Evolutionary conservation across 2,797 vertebrate genomes (phyloP), one percentile per base, ranked within the genome.

Genomic region (Acomys russatus): DNA sequence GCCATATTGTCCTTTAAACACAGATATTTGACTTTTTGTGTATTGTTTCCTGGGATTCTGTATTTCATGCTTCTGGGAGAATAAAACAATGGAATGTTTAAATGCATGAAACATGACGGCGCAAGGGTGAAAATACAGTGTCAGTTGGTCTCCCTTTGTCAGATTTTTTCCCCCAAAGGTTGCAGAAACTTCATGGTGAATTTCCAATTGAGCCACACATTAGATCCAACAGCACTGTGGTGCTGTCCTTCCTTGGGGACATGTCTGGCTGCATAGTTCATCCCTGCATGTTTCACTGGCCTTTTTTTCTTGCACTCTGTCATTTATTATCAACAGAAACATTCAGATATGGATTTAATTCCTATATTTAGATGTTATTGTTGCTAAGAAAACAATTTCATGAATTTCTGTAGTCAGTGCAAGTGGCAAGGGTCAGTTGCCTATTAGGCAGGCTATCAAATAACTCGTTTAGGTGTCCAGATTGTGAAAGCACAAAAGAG

Each of bases 1-100:
- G 63, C 77, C 77, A 63, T 49, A 90, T 25, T 90, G 85, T 80
- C 92, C 88, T 93, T 97, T 90, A 95, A 92, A 93, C 78, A 83
- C 83, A 30, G 92, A 88, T 93, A 82, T 91, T 88, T 88, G 44
- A 74, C 79, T 94, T 56, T 97, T 88, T 87, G 23, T 90, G 90
- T 93, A 89, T 92, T 92, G 85, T 95, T 76, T 92, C 35, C 78
- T 59, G 9, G 90, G 77, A 82, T 91, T 93, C 88, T 84, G 70
- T 96, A 96, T 95, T 85, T 82, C 64, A 73, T 15, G 71, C 78
- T 90, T 95, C 70, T 56, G 10, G n/a, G 18, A 84, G 86, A 71
- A 94, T 94, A 93, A 30, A 82, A 89, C 35, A 71, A 10, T 63
- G 71, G 66, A 61, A 86, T 94, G 54, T 70, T 95, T 88, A 88